Evolutionary conservation across 2,113 vertebrate species (phyloP).

Genomic region (Ciconia boyciana): DNA sequence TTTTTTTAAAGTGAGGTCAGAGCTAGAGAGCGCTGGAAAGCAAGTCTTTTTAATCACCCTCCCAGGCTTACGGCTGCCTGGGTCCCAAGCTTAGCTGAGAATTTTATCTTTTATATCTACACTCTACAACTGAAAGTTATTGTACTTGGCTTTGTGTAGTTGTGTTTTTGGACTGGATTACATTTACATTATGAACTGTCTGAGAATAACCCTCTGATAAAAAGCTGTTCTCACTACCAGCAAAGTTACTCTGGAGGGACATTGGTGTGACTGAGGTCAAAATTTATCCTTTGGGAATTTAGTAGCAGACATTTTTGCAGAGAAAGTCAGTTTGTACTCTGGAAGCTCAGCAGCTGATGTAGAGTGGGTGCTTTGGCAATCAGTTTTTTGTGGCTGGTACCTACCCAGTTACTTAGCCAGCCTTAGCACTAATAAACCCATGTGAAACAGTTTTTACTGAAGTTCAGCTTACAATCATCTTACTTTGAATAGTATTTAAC

Average conservation of each 20-base stretch:
- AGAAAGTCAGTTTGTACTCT: neutral
- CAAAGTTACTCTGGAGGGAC: neutral
- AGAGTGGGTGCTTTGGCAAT: neutral
- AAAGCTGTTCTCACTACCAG: neutral
- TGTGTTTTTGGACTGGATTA: neutral
- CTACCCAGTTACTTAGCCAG: neutral
- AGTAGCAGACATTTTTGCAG: neutral
- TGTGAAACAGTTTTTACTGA: neutral
- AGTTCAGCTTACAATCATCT: neutral
- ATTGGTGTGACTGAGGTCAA: neutral
- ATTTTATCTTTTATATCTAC: neutral
- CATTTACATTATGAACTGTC: neutral
- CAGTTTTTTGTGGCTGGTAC: neutral
- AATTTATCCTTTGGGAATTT: neutral
- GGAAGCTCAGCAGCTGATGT: neutral
- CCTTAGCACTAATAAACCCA: neutral
- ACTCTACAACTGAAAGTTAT: neutral
- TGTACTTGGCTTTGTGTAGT: neutral
- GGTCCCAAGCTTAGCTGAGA: neutral
- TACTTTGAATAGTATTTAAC: neutral
- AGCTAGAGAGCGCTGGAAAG: accelerated
- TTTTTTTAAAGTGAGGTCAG: neutral
- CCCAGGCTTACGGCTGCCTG: neutral
- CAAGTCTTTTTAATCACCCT: neutral
- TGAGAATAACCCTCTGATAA: neutral